These are phyloP conservation scores for Maniola hyperantus DNA, from an alignment of 2,888 invertebrate species.

Conservation along the genomic window DNA sequence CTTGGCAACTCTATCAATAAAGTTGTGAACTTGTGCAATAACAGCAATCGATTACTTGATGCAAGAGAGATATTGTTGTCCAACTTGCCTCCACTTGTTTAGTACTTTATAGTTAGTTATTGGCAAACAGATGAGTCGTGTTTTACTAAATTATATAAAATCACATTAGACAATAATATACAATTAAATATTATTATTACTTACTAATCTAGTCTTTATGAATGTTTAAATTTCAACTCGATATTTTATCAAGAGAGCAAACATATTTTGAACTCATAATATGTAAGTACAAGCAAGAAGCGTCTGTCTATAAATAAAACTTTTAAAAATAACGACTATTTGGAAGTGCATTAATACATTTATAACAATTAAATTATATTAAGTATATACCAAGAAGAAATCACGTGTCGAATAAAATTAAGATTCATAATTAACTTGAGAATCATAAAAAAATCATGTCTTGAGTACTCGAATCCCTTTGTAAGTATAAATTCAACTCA, in stretches of 20 bases:
- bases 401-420: background rate
- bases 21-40: slow-evolving; percentile 74
- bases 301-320: too few species aligned
- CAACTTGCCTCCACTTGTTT: slow-evolving; percentile 50
- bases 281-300: too few species aligned
- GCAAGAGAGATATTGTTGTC: slow-evolving; percentile 57
- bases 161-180: background rate
- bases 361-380: background rate
- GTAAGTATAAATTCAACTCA: slow-evolving; percentile 64
- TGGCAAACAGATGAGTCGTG: background rate
- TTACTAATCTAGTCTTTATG: too few species aligned
- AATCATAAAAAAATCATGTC: slow-evolving; percentile 26
- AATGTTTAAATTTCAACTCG: too few species aligned
- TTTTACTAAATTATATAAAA: background rate
- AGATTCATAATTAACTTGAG: background rate
- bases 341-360: background rate
- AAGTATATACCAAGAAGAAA: background rate
- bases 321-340: too few species aligned
- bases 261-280: too few species aligned
- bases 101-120: background rate
- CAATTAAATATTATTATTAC: too few species aligned
- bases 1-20: slow-evolving; percentile 78
- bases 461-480: slow-evolving; percentile 49
- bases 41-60: slow-evolving; percentile 67
- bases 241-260: too few species aligned